phyloP scores from a whole-genome alignment of 2,888 invertebrate genomes.

The Xestoiulus laeticollis region DNA sequence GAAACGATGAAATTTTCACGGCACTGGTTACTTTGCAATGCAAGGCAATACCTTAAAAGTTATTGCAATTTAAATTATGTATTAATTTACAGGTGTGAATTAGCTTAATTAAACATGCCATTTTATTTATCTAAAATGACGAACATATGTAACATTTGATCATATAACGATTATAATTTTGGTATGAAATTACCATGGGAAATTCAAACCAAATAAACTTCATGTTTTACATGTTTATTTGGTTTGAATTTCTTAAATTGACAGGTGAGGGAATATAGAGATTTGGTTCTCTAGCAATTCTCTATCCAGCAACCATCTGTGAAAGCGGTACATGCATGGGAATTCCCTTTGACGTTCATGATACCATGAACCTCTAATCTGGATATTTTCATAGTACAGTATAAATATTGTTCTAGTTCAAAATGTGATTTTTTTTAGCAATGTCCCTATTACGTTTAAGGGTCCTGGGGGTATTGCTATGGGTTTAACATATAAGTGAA shows the following conservation, averaged over 20 bases:
- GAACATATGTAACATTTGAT: neutral
- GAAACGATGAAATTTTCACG: neutral
- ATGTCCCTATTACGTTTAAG: neutral
- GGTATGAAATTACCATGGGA: slow-evolving; percentile 7
- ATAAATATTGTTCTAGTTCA: neutral
- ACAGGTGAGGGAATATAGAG: neutral
- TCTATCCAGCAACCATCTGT: neutral
- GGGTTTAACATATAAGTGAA: neutral
- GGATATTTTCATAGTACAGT: neutral
- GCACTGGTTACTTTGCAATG: neutral
- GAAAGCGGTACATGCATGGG: neutral
- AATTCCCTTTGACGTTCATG: neutral
- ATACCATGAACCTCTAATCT: neutral
- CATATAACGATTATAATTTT: neutral
- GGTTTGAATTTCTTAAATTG: neutral
- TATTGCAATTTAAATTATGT: neutral
- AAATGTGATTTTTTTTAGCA: slow-evolving; percentile 1
- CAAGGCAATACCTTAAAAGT: neutral
- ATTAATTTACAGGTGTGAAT: neutral
- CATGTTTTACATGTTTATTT: neutral
- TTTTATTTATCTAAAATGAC: neutral
- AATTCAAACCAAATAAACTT: neutral
- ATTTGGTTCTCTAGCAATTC: neutral
- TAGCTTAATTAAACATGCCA: too few relatives aligned
- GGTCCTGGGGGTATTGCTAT: neutral